Evolutionary conservation across 2,113 vertebrate species (phyloP), one percentile per base, ranked within the genome.

Genomic region (Dipodomys stephensi): DNA sequence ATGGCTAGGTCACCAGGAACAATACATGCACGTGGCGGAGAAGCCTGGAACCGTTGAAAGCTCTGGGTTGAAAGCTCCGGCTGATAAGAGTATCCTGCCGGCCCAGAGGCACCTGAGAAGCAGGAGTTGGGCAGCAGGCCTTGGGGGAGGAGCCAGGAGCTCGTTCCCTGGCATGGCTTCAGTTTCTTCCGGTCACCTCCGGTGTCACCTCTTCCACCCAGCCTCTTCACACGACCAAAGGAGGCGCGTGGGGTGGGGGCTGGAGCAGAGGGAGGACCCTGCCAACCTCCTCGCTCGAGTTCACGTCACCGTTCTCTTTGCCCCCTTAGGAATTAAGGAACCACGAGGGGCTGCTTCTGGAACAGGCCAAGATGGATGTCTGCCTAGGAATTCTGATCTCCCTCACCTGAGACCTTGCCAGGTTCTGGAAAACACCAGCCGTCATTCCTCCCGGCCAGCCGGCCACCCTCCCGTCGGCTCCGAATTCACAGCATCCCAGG

Each of bases 101-200:
- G 23, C 78, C 11, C 4, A 39, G 7, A 30, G 32, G 7, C 78
- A 98, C 98, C 98, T 83, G 97, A 87, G 91, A 98, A 87, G 88
- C 98, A 96, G 44, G 97, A 86, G 72, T 98, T 85, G 6, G 97
- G 97, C 11, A 98, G 97, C 49, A 98, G 90, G 64, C 98, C 92
- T 92, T 97, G 97, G 96, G 98, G 98, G 74, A 98, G 93, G 44
- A 98, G 83, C 64, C 96, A 97, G 46, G 97, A 96, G 93, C 39
- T 22, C 97, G 94, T 73, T 98, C 97, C 11, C 93, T 96, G 27
- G 98, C 97, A 92, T 97, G 77, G 68, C 65, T 53, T 68, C 5
- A 46, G 18, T 23, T 11, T 30, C 7, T 15, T 20, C 74, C 32
- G 2, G 7, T 27, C 18, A 25, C 32, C 10, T 49, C 16, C 72